These are phyloP conservation scores for Protomyctophum bolini DNA, from an alignment of 2,113 vertebrate genomes.

Conservation along the genomic window DNA sequence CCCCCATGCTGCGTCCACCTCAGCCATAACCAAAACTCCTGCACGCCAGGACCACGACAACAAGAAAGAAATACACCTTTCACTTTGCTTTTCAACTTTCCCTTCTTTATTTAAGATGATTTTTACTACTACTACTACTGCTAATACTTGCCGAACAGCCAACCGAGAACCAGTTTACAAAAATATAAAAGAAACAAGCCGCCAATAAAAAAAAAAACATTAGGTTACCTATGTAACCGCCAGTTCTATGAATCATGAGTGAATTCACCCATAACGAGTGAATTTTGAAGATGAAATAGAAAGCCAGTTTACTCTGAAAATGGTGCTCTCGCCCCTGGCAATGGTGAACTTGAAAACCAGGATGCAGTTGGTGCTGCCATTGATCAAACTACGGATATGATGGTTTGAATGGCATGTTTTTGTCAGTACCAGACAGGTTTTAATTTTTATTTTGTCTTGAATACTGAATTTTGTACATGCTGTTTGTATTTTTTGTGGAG, in stretches of 20 bases:
- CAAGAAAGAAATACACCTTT: slow-evolving; percentile 50
- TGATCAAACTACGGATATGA: slow-evolving; percentile 59
- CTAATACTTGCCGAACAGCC: slow-evolving; percentile 76
- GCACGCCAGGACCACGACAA: slow-evolving; percentile 69
- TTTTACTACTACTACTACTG: slow-evolving; percentile 68
- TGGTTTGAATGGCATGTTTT: slow-evolving; percentile 60
- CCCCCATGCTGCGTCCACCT: slow-evolving; percentile 47
- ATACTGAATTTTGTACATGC: slow-evolving; percentile 80
- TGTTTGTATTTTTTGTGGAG: slow-evolving; percentile 78
- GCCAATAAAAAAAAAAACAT: slow-evolving; percentile 64
- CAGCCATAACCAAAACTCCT: slow-evolving; percentile 87
- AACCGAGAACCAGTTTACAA: slow-evolving; percentile 80
- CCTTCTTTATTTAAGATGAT: slow-evolving; percentile 50
- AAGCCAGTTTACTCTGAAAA: slow-evolving; percentile 74
- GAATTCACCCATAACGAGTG: too few relatives aligned
- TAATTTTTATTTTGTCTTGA: slow-evolving; percentile 62
- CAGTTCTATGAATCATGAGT: too few relatives aligned
- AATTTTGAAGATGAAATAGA: too few relatives aligned
- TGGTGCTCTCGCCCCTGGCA: slow-evolving; percentile 67
- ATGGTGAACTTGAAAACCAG: slow-evolving; percentile 40
- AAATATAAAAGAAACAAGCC: slow-evolving; percentile 55
- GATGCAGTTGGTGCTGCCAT: slow-evolving; percentile 68
- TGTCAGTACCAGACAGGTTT: slow-evolving; percentile 50
- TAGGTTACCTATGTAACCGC: too few relatives aligned
- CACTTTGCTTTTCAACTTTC: slow-evolving; percentile 53